Conservation (phyloP, 2,888 invertebrate species). For the Galerucella pusilla region DNA sequence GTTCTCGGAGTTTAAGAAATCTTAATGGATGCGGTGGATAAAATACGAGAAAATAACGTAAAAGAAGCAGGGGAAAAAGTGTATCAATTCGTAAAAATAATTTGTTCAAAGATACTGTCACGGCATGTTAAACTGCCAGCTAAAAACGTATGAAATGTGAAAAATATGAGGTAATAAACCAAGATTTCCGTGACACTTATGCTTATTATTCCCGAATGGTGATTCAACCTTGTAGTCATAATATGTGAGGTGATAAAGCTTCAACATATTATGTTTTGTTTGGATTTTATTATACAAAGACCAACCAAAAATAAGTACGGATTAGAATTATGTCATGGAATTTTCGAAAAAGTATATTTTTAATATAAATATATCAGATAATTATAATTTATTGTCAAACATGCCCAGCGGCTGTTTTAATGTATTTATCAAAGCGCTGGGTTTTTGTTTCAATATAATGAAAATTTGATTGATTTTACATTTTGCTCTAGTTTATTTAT, state of each 20-base stretch:
- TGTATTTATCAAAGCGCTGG: neutral
- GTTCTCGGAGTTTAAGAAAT: constrained; percentile 7
- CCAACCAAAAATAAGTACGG: too few species aligned
- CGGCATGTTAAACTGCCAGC: neutral
- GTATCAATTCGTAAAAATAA: neutral
- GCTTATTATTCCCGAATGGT: neutral
- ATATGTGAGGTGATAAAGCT: neutral
- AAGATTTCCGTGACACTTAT: neutral
- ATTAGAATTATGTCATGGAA: too few species aligned
- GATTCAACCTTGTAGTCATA: neutral
- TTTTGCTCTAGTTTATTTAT: neutral
- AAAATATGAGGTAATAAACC: neutral
- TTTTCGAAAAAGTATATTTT: too few species aligned
- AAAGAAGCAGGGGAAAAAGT: neutral
- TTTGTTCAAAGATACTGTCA: neutral
- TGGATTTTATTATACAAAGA: neutral
- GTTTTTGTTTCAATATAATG: neutral
- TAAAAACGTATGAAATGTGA: neutral
- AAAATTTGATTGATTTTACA: neutral
- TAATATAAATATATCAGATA: too few species aligned
- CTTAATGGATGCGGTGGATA: constrained; percentile 1
- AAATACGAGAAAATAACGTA: neutral
- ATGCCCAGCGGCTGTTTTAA: neutral
- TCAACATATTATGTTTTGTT: neutral
- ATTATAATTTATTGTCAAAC: neutral